Evolutionary conservation across 2,113 vertebrate genomes (phyloP).

Genomic region (Barnardius zonarius): DNA sequence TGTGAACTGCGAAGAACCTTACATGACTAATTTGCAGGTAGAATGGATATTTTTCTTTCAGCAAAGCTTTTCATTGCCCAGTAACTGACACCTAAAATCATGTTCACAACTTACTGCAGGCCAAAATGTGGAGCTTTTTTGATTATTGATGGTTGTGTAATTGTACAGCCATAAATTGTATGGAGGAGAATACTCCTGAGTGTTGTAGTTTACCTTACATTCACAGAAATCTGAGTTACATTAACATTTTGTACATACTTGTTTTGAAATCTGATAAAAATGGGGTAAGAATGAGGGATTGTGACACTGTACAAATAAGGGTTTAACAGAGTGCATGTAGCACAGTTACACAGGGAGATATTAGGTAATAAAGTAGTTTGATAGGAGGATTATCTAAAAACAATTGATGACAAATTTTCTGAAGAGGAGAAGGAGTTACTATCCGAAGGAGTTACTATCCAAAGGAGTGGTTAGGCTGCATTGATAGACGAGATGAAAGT

Average conservation of each 20-base stretch:
- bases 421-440: background rate
- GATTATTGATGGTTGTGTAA: background rate
- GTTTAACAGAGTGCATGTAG: background rate
- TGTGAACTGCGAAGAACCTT: constrained; percentile 79
- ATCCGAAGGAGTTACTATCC: background rate
- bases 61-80: background rate
- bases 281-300: background rate
- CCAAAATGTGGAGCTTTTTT: background rate
- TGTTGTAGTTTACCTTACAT: background rate
- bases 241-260: background rate
- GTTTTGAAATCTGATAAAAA: background rate
- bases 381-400: background rate
- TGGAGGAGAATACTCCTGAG: background rate
- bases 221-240: background rate
- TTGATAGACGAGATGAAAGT: background rate
- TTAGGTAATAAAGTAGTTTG: background rate
- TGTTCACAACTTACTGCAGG: background rate
- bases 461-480: background rate
- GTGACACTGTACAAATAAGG: background rate
- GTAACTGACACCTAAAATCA: background rate
- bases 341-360: background rate
- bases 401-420: background rate
- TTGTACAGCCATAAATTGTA: background rate
- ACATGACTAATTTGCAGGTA: constrained; percentile 81
- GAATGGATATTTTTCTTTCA: background rate